phyloP scores from a whole-genome alignment of 1,140 invertebrate species.

The Bombus polaris region DNA sequence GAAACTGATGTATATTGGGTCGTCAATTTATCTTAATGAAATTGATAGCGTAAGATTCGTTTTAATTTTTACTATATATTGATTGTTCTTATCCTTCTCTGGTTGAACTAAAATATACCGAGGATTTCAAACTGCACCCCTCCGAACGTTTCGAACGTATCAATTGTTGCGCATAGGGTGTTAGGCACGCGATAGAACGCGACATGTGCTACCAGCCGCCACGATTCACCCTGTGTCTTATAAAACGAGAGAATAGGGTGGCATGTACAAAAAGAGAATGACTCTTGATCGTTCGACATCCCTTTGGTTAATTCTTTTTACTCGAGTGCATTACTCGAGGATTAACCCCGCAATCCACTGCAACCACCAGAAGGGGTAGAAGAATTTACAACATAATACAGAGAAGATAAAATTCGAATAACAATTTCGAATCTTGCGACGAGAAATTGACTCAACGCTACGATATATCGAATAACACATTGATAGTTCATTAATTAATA shows the following conservation, averaged over 20 bases:
- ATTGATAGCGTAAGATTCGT: too few relatives aligned
- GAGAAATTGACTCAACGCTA: too few relatives aligned
- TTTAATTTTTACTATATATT: neutral
- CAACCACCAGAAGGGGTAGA: neutral
- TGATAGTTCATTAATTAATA: too few relatives aligned
- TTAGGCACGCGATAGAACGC: slow-evolving; percentile 38
- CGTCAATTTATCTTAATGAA: too few relatives aligned
- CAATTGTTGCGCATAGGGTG: slow-evolving; percentile 44
- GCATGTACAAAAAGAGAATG: neutral
- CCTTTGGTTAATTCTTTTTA: slow-evolving; percentile 31
- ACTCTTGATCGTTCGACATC: slow-evolving; percentile 17
- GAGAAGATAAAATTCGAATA: neutral
- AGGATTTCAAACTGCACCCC: neutral
- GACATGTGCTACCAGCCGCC: slow-evolving; percentile 53
- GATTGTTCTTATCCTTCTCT: neutral
- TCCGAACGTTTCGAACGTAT: slow-evolving; percentile 4
- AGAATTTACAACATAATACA: neutral
- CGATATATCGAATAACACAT: too few relatives aligned
- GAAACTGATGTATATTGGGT: too few relatives aligned
- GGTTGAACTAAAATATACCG: neutral
- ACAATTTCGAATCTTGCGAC: too few relatives aligned
- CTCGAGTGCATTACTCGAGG: neutral
- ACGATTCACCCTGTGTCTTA: slow-evolving; percentile 34
- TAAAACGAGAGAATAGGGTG: neutral
- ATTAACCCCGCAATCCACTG: neutral